Evolutionary conservation across 2,888 invertebrate genomes (phyloP).

Genomic region (Argynnis bischoffii): DNA sequence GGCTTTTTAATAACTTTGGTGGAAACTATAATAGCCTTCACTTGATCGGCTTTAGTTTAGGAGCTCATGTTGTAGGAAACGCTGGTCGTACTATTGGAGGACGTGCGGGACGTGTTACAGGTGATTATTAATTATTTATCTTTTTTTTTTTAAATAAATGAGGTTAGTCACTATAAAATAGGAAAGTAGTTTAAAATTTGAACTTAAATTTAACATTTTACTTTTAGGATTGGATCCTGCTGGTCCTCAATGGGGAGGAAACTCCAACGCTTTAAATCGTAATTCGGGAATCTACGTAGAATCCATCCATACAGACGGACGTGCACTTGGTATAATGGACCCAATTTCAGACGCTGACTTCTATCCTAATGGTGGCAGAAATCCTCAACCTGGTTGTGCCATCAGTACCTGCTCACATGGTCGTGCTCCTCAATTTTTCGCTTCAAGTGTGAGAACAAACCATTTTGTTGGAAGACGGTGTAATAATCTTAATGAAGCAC

Average conservation of each 20-base stretch:
- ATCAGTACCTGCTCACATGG: slow-evolving; percentile 49
- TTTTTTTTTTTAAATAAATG: no score
- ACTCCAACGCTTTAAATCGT: slow-evolving; percentile 45
- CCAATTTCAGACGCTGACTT: slow-evolving; percentile 49
- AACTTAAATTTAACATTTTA: no score
- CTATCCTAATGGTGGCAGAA: slow-evolving; percentile 53
- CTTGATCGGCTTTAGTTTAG: slow-evolving; percentile 73
- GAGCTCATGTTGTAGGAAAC: slow-evolving; percentile 70
- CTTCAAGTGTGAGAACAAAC: slow-evolving; percentile 46
- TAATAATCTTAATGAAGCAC: slow-evolving; percentile 41
- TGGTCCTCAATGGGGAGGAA: slow-evolving; percentile 51
- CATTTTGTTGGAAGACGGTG: slow-evolving; percentile 47
- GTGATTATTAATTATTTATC: slow-evolving; percentile 43
- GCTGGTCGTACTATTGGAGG: slow-evolving; percentile 56
- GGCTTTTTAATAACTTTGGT: slow-evolving; percentile 62
- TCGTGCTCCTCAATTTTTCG: slow-evolving; percentile 46
- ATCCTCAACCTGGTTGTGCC: slow-evolving; percentile 49
- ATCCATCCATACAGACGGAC: slow-evolving; percentile 52
- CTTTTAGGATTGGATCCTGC: slow-evolving; percentile 57
- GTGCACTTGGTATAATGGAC: slow-evolving; percentile 48
- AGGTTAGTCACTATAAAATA: no score
- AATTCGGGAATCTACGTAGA: slow-evolving; percentile 51
- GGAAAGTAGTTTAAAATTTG: no score
- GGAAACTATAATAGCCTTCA: slow-evolving; percentile 68
- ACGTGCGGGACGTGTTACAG: slow-evolving; percentile 55